phyloP scores from a whole-genome alignment of 92 coral and sea anemone species.

The Actinernus sp. region DNA sequence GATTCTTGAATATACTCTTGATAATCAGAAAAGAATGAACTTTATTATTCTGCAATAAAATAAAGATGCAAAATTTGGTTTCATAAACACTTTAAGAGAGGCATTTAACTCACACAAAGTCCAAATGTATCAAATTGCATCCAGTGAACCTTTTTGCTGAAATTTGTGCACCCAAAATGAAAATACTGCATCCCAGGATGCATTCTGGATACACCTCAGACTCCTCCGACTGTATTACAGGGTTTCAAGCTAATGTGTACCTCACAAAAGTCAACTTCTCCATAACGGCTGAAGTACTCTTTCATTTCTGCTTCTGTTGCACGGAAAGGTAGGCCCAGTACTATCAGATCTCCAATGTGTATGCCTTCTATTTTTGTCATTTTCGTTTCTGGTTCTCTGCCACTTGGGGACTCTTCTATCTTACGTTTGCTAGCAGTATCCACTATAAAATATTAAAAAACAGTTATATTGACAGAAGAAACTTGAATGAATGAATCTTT shows the following conservation, averaged over 20 bases:
- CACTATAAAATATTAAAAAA: not conserved
- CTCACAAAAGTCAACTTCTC: constrained; percentile 90
- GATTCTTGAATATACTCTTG: no score
- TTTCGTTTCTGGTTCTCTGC: constrained; percentile 85
- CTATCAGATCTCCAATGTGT: constrained; percentile 78
- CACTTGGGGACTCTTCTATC: constrained; percentile 94
- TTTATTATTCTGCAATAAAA: no score
- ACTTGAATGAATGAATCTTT: no score
- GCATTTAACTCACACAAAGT: no score
- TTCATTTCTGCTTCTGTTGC: constrained; percentile 89
- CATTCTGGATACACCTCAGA: not conserved
- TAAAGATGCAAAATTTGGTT: no score
- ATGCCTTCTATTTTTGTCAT: constrained; percentile 88
- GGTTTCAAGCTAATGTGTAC: no score
- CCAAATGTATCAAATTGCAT: no score
- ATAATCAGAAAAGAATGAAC: no score
- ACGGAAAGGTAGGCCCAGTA: constrained; percentile 90
- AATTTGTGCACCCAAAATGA: no score
- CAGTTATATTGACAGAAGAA: not conserved
- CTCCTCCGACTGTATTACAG: no score
- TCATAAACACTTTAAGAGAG: no score
- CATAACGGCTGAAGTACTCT: constrained; percentile 87
- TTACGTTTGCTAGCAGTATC: constrained; percentile 95
- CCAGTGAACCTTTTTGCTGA: not conserved
- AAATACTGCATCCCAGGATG: not conserved